These are phyloP conservation scores for Charanyca ferruginea DNA, from an alignment of 2,888 invertebrate species.

Conservation along the genomic window DNA sequence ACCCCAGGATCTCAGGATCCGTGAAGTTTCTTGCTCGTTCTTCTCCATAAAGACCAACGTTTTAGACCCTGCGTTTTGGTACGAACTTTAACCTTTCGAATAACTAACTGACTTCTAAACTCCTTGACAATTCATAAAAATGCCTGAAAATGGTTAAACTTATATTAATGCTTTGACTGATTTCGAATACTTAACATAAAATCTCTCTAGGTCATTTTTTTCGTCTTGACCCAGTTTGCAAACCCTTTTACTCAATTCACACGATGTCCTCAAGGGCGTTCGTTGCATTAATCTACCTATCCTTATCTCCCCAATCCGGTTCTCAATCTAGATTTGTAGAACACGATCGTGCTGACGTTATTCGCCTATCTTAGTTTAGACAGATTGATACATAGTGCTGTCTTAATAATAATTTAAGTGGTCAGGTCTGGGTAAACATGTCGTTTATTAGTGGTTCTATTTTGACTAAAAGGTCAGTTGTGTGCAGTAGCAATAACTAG, in stretches of 20 bases:
- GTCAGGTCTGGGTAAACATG: neutral
- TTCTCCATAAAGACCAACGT: too few species aligned
- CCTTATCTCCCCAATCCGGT: constrained; percentile 38
- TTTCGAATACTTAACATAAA: too few species aligned
- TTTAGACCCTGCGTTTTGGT: too few species aligned
- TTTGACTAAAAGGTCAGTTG: neutral
- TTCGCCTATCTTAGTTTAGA: constrained; percentile 30
- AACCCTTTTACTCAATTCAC: constrained; percentile 21
- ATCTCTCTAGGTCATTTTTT: too few species aligned
- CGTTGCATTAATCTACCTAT: constrained; percentile 8
- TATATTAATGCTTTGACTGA: too few species aligned
- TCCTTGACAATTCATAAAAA: too few species aligned
- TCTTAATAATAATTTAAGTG: constrained; percentile 9
- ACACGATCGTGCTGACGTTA: constrained; percentile 24
- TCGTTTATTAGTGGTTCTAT: neutral
- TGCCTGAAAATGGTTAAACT: too few species aligned
- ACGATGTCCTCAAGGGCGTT: constrained; percentile 36
- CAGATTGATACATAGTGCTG: constrained; percentile 12
- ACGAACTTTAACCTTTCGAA: too few species aligned
- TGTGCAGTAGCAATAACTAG: neutral
- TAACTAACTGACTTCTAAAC: too few species aligned
- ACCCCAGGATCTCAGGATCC: too few species aligned
- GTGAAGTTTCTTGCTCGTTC: too few species aligned
- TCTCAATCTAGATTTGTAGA: constrained; percentile 28
- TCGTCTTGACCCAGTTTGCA: neutral